These are phyloP conservation scores for Lophura nycthemera DNA, from an alignment of 2,113 vertebrate species.

Conservation along the genomic window DNA sequence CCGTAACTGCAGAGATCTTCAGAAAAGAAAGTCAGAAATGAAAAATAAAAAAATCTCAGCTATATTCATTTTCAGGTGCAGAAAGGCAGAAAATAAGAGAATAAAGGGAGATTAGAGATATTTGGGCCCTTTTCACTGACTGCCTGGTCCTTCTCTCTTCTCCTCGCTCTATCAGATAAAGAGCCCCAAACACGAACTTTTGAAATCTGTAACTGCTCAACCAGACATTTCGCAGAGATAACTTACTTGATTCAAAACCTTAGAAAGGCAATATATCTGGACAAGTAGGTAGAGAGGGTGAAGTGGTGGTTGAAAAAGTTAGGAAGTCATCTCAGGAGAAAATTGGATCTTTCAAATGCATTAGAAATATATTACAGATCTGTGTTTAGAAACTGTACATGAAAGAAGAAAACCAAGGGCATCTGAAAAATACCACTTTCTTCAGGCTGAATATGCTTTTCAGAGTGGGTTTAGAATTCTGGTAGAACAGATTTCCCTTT, in stretches of 20 bases:
- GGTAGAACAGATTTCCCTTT: background rate
- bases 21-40: background rate
- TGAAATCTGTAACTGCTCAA: background rate
- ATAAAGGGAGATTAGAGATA: background rate
- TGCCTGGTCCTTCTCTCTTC: background rate
- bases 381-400: background rate
- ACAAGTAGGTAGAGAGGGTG: background rate
- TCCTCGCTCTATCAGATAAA: background rate
- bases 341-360: background rate
- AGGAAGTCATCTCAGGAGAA: background rate
- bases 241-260: background rate
- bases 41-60: background rate
- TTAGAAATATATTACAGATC: background rate
- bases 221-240: background rate
- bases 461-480: background rate
- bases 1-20: background rate
- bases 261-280: background rate
- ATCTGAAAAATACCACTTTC: conserved; percentile 19
- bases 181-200: background rate
- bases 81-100: background rate
- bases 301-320: background rate
- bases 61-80: background rate
- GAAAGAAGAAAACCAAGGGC: background rate
- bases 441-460: conserved; percentile 14
- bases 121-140: background rate